Conservation (phyloP, 2,888 invertebrate genomes). For the Drosophila ochracea region DNA sequence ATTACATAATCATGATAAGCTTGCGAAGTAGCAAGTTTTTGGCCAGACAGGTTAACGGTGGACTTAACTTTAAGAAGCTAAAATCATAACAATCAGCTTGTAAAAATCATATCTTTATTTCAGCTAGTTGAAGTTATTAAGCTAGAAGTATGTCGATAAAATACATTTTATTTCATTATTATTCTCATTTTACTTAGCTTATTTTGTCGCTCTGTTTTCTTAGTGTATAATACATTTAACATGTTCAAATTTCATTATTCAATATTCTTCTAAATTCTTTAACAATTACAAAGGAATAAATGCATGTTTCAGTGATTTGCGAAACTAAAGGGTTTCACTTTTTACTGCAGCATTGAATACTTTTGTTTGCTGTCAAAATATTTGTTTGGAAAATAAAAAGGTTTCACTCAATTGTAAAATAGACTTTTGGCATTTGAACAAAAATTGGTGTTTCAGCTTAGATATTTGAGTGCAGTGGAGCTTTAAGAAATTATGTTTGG, state of each 20-base stretch:
- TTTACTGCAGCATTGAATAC: background rate
- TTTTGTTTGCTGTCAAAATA: constrained; percentile 19
- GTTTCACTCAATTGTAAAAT: constrained; percentile 4
- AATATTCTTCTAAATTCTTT: background rate
- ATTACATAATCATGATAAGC: constrained; percentile 66
- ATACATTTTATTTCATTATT: background rate
- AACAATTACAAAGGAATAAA: constrained; percentile 4
- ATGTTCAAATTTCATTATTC: background rate
- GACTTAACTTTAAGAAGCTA: background rate
- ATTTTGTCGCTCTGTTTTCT: background rate
- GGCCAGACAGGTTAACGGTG: constrained; percentile 12
- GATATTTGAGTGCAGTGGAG: background rate
- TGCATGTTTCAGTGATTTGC: constrained; percentile 3
- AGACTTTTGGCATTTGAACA: background rate
- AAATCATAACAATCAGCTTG: background rate
- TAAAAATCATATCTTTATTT: background rate
- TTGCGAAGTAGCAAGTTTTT: constrained; percentile 10
- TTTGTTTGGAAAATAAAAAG: constrained; percentile 18
- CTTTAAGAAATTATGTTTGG: background rate
- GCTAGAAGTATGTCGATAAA: background rate
- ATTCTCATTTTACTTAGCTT: background rate
- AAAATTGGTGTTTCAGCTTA: constrained; percentile 3
- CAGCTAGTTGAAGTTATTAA: background rate
- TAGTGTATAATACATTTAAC: background rate
- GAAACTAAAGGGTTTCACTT: background rate